Evolutionary conservation across 2,113 vertebrate species (phyloP), one percentile per base, ranked within the genome.

Genomic region (Egretta garzetta): DNA sequence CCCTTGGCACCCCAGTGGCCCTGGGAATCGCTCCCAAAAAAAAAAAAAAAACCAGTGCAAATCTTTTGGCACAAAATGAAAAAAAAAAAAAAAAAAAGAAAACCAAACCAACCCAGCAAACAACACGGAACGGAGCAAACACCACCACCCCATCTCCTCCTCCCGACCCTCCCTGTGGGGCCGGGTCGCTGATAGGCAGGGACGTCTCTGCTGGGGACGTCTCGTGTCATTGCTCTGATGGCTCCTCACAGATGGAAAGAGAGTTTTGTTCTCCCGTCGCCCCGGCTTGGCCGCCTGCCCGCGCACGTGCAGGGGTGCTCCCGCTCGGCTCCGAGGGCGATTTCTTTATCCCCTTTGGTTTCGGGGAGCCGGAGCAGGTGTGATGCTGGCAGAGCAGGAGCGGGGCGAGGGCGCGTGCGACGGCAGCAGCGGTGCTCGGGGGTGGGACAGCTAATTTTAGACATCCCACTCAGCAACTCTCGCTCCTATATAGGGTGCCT

Each of bases 401-500:
- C 2, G 53, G 92, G 72, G 30, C 22, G 75, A 86, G 84, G 91
- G 86, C 55, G 58, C 39, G 7, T 58, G 95, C 80, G 75, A 14
- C 2, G 1, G 90, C 91, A 96, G 95, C 92, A 56, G 35, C 1
- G 45, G 64, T 86, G 91, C 83, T 74, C 17, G n/a, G 64, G 89
- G 95, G 72, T 82, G 96, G 96, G 91, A 94, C 6, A 10, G 91
- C 70, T 97, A 97, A 97, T 96, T 96, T 91, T 94, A 97, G 92
- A 68, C 66, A 67, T 79, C 96, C 96, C 96, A 81, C 95, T 85
- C 93, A 9, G 93, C 96, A 96, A 15, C 95, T 92, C 93, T 14
- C 26, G 4, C 87, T 93, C 87, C 91, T 92, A 56, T 89, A 79
- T 79, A 85, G 93, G 84, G 39, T 79, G 72, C 87, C 96, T 96